These are phyloP conservation scores for Carassius auratus DNA, from an alignment of 2,113 vertebrate species.

Conservation along the genomic window DNA sequence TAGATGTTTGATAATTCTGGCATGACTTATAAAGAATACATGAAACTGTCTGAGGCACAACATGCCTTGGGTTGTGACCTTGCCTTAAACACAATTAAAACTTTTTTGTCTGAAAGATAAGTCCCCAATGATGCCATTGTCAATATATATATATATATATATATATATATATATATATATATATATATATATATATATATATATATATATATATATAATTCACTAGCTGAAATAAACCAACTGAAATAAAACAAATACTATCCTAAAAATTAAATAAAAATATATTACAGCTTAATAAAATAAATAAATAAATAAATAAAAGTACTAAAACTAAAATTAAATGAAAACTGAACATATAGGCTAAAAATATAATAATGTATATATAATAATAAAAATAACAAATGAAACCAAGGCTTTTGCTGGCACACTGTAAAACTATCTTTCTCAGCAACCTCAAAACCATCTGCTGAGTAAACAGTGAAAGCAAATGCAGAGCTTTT, in stretches of 20 bases:
- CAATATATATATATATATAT: too few species aligned
- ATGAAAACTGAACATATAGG: neutral
- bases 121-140: neutral
- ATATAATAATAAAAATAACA: neutral
- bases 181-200: too few species aligned
- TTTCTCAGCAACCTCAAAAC: conserved; percentile 8
- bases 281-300: neutral
- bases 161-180: too few species aligned
- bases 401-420: neutral
- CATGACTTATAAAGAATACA: neutral
- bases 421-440: neutral
- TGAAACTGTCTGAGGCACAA: neutral
- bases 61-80: neutral
- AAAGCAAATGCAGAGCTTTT: conserved; percentile 16
- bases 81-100: neutral
- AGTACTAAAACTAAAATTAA: neutral
- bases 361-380: too few species aligned
- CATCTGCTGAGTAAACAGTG: conserved; percentile 27
- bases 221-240: neutral
- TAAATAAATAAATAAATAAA: neutral
- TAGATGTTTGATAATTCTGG: neutral
- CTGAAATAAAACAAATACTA: too few species aligned
- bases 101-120: neutral
- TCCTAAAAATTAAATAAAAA: neutral
- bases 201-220: too few species aligned